phyloP scores from a whole-genome alignment of 2,113 vertebrate species.

The Condylura cristata region DNA sequence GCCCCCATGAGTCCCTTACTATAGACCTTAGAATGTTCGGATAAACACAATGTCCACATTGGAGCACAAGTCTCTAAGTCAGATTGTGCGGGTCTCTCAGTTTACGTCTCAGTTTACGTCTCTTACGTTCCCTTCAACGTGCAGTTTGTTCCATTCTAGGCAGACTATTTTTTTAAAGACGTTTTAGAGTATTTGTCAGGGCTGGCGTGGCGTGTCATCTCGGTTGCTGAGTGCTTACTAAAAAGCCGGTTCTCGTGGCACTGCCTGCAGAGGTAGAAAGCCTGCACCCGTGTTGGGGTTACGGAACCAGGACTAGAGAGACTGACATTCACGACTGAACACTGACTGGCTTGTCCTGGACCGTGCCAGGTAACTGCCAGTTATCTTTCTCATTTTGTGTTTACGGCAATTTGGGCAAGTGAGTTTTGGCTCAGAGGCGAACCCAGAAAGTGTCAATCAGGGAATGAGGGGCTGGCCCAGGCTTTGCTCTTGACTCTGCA shows the following conservation, averaged over 20 bases:
- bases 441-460: neutral
- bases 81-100: neutral
- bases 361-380: neutral
- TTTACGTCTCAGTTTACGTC: no score
- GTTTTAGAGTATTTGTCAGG: neutral
- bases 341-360: neutral
- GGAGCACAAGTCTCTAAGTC: neutral
- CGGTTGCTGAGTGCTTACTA: neutral
- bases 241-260: neutral
- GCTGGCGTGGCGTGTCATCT: slow-evolving; percentile 25
- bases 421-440: no score
- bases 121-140: neutral
- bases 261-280: neutral
- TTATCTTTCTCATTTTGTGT: neutral
- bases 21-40: neutral
- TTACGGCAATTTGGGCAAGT: accelerated
- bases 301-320: neutral
- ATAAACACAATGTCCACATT: neutral
- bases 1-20: neutral
- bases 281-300: neutral
- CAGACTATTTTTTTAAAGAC: neutral
- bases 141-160: neutral
- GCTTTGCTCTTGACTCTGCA: accelerated
- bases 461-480: accelerated
- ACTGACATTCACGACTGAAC: neutral